A percentile compares a stretch with the other conserved stretches of the same genome.
Conservation (phyloP, 2,113 vertebrate genomes). For the Leptobrachium leishanense region DNA sequence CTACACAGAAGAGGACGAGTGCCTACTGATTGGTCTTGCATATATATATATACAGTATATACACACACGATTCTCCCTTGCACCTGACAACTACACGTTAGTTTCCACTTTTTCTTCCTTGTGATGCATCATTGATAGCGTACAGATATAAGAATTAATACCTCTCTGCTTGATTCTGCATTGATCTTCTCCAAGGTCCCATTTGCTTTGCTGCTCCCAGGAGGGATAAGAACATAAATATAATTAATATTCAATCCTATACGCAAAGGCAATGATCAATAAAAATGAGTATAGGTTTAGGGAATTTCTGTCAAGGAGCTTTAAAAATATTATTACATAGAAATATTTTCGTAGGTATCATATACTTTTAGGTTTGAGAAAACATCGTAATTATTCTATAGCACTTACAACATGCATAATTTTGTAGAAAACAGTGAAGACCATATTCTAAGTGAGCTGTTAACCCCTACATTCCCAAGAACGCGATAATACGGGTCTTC, state of each 20-base stretch:
- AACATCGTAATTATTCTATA: too few species aligned
- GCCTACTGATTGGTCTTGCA: too few species aligned
- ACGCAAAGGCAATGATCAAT: background rate
- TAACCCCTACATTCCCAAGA: too few species aligned
- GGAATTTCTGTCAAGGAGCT: background rate
- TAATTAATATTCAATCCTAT: background rate
- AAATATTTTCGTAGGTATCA: too few species aligned
- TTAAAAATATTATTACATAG: background rate
- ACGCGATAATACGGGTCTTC: too few species aligned
- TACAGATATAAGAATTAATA: background rate
- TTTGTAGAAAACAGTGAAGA: too few species aligned
- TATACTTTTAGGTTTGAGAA: too few species aligned
- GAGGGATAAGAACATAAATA: background rate
- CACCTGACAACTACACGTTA: conserved; percentile 11
- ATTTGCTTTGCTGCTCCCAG: background rate
- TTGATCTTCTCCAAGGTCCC: background rate
- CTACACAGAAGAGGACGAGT: too few species aligned
- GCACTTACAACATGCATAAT: too few species aligned
- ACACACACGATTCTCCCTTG: background rate
- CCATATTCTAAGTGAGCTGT: too few species aligned
- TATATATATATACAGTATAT: too few species aligned
- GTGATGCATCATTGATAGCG: background rate
- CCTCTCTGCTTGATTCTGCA: background rate
- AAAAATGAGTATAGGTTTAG: background rate
- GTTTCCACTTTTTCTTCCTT: conserved; percentile 5